A percentile compares a stretch with the other conserved stretches of the same genome.
phyloP scores from a whole-genome alignment of 2,797 vertebrate genomes.

The Premnoplex brunnescens region DNA sequence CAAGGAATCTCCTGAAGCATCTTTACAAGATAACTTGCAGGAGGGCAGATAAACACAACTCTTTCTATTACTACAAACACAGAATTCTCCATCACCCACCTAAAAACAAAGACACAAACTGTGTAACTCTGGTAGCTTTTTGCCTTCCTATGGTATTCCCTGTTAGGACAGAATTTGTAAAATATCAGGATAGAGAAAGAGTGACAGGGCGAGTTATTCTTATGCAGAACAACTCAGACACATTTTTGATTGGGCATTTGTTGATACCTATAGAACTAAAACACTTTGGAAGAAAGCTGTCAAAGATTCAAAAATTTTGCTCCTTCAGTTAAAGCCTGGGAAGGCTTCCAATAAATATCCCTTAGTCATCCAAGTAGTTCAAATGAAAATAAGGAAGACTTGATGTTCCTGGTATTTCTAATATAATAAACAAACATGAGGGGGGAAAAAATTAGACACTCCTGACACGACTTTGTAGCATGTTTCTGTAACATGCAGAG shows the following conservation, averaged over 20 bases:
- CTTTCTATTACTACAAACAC: neutral
- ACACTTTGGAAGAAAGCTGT: conserved; percentile 33
- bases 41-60: neutral
- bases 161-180: neutral
- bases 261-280: conserved; percentile 41
- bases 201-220: neutral
- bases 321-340: conserved; percentile 40
- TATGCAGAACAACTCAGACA: neutral
- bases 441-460: neutral
- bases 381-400: conserved; percentile 48
- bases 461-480: neutral
- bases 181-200: neutral
- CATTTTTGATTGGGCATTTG: conserved; percentile 16
- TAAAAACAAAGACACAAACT: neutral
- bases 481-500: neutral
- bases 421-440: conserved; percentile 34
- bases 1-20: neutral
- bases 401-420: conserved; percentile 42
- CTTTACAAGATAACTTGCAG: neutral
- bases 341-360: conserved; percentile 55
- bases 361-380: conserved; percentile 43
- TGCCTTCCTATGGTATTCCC: neutral
- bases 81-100: neutral
- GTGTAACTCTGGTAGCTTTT: neutral
- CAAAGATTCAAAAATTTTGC: conserved; percentile 31